Base-by-base conservation (phyloP, 2,888 invertebrate species). In the Epiblema foenella region DNA sequence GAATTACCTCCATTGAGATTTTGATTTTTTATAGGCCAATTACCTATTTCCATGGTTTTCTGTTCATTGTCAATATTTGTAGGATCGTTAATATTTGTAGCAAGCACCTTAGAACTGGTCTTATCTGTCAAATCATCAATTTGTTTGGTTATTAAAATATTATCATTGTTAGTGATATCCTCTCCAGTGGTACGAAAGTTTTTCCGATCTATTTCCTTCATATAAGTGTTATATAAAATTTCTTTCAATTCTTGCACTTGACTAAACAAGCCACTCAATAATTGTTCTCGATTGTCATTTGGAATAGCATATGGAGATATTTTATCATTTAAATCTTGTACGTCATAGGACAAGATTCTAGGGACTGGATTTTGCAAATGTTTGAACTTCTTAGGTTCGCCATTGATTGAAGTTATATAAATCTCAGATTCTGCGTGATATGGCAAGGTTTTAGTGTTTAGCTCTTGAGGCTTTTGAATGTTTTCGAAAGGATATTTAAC, bases 331-430 rank as follows among this genome's bases (percentile, higher is more conserved):
- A 46, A 46, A 46, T 8, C n/a, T n/a, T 46, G n/a, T 46, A n/a
- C 5, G 15, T 46, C n/a, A n/a, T 46, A 46, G 15, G 1, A 8
- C 46, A 46, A 46, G 46, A n/a, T 12, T 46, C 46, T 46, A 33
- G n/a, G 5, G n/a, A 7, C n/a, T 46, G 46, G 46, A n/a, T 46
- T 46, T n/a, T n/a, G 12, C n/a, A 46, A n/a, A n/a, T 46, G 15
- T 46, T 46, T 42, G 7, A 42, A 42, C 5, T 42, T 0, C 0
- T n/a, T 46, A 46, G 46, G 46, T 15, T 46, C 12, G 46, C 46
- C 46, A 46, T 46, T 46, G 46, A 46, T 46, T 46, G 46, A n/a
- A 15, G 46, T n/a, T 46, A n/a, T n/a, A 46, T 46, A 46, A 46
- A 46, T 46, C n/a, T 46, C 12, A n/a, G 46, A 2, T 46, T 46